Percentiles rank a stretch among this genome's conserved stretches.
Conservation (phyloP, 2,113 vertebrate genomes). For the Arothron firmamentum region DNA sequence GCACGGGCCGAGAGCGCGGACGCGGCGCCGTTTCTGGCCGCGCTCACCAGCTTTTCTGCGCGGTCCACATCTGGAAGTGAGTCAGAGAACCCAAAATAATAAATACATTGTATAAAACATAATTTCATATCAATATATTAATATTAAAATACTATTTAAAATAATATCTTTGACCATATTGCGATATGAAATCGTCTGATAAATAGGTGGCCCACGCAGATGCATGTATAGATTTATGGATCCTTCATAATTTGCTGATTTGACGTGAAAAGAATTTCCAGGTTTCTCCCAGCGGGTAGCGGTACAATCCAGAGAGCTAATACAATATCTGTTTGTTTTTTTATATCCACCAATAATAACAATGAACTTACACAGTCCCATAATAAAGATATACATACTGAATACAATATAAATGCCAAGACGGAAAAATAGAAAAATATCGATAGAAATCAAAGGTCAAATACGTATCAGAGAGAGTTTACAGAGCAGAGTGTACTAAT, state of each 20-base stretch:
- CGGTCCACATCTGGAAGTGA: slow-evolving; percentile 71
- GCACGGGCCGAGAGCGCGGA: no score
- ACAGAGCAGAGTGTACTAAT: slow-evolving; percentile 60
- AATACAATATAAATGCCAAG: slow-evolving; percentile 78
- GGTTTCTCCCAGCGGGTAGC: slow-evolving; percentile 39
- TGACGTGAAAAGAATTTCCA: slow-evolving; percentile 49
- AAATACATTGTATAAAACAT: slow-evolving; percentile 78
- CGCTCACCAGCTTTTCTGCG: slow-evolving; percentile 62
- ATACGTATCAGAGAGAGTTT: slow-evolving; percentile 73
- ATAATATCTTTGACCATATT: slow-evolving; percentile 76
- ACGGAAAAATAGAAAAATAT: slow-evolving; percentile 83
- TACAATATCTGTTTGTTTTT: slow-evolving; percentile 57
- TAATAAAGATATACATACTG: slow-evolving; percentile 77
- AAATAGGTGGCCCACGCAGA: slow-evolving; percentile 72
- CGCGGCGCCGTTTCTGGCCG: slow-evolving; percentile 16
- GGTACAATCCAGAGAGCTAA: slow-evolving; percentile 67
- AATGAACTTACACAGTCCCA: slow-evolving; percentile 71
- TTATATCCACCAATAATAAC: slow-evolving; percentile 64
- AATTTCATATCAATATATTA: slow-evolving; percentile 79
- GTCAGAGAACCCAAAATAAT: slow-evolving; percentile 64
- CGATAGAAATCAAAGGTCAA: slow-evolving; percentile 77
- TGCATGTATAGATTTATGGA: slow-evolving; percentile 62
- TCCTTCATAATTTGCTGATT: slow-evolving; percentile 63
- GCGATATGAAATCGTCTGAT: slow-evolving; percentile 73
- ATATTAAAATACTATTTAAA: slow-evolving; percentile 79